Evolutionary conservation across 2,888 invertebrate genomes (phyloP).

Genomic region (Dolomedes plantarius): DNA sequence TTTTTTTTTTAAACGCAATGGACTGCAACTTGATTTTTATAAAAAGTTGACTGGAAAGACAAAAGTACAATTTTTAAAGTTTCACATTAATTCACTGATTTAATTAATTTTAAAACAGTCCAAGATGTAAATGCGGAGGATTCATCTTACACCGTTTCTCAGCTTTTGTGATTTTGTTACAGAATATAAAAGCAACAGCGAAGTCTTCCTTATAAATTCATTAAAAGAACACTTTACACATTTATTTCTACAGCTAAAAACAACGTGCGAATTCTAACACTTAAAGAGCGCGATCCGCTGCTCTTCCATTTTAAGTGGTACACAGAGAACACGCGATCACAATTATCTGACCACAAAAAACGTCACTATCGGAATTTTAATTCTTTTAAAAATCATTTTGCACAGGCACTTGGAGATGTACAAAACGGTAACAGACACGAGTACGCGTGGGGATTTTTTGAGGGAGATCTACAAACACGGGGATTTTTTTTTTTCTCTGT

Average conservation of each 20-base stretch:
- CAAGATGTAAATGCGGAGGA: too few relatives aligned
- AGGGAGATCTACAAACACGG: not conserved
- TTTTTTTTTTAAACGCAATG: too few relatives aligned
- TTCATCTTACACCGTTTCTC: too few relatives aligned
- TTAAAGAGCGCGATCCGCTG: not conserved
- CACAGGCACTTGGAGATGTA: slow-evolving; percentile 69
- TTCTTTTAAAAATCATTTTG: slow-evolving; percentile 27
- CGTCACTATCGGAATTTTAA: slow-evolving; percentile 25
- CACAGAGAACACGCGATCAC: slow-evolving; percentile 22
- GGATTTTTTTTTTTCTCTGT: not conserved
- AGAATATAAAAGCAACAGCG: too few relatives aligned
- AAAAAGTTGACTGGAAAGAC: too few relatives aligned
- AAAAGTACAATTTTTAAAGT: too few relatives aligned
- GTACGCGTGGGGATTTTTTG: slow-evolving; percentile 9
- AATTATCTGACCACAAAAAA: slow-evolving; percentile 42
- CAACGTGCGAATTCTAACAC: not conserved
- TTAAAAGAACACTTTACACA: not conserved
- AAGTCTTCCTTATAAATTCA: too few relatives aligned
- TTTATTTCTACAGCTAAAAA: not conserved
- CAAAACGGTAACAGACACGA: slow-evolving; percentile 41
- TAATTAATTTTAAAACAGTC: too few relatives aligned
- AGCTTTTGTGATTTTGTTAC: too few relatives aligned
- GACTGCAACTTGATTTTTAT: too few relatives aligned
- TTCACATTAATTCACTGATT: too few relatives aligned
- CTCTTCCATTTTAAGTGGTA: too few relatives aligned